Conservation (phyloP, 2,888 invertebrate genomes). For the Reticulitermes lucifugus region DNA sequence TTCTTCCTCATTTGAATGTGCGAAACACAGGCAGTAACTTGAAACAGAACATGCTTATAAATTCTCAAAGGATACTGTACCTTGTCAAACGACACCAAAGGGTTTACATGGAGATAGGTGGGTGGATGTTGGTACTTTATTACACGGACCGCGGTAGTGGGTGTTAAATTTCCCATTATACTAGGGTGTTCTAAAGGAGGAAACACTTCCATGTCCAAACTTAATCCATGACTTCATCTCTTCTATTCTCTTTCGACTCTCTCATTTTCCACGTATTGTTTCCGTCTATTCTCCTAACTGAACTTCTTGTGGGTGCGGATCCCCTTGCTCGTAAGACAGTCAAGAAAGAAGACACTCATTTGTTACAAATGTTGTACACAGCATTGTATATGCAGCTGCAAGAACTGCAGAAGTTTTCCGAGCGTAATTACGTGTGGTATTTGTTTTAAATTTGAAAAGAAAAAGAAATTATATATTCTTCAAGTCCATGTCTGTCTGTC, state of each 20-base stretch:
- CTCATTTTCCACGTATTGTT: background rate
- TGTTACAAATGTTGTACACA: background rate
- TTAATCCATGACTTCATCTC: conserved; percentile 42
- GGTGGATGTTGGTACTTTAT: conserved; percentile 31
- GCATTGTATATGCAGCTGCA: background rate
- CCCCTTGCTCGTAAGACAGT: background rate
- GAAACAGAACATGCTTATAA: conserved; percentile 34
- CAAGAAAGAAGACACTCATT: background rate
- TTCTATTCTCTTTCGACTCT: conserved; percentile 8
- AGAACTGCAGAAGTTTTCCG: background rate
- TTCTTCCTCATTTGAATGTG: conserved; percentile 31
- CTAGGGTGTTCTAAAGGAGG: background rate
- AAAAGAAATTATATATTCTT: background rate
- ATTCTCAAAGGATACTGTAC: conserved; percentile 37
- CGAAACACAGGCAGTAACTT: conserved; percentile 18
- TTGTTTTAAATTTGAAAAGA: background rate
- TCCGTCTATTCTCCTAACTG: background rate
- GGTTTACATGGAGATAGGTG: conserved; percentile 36
- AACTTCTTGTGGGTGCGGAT: background rate
- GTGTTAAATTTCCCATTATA: conserved; percentile 43
- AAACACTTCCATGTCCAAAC: conserved; percentile 34
- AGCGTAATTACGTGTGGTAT: background rate
- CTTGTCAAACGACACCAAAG: conserved; percentile 33
- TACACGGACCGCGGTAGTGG: conserved; percentile 33
- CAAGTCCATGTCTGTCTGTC: too few relatives aligned